These are phyloP conservation scores for Zonitis immaculata DNA, from an alignment of 2,888 invertebrate species.

Conservation along the genomic window DNA sequence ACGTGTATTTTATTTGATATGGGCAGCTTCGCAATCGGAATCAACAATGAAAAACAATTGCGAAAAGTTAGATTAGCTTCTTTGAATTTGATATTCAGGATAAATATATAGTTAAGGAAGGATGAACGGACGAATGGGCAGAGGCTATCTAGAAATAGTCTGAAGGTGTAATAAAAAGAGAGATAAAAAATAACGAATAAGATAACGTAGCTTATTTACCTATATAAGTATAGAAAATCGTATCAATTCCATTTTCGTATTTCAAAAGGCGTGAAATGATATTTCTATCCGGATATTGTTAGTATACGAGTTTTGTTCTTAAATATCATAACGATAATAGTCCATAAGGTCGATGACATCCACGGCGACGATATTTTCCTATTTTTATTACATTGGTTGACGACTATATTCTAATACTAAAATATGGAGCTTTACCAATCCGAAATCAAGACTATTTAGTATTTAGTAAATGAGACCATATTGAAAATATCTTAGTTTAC, in stretches of 20 bases:
- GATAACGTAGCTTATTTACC: constrained; percentile 15
- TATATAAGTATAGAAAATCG: constrained; percentile 14
- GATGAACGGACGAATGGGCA: too few species aligned
- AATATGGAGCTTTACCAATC: too few species aligned
- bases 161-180: constrained; percentile 6
- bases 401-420: neutral
- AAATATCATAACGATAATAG: neutral
- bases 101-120: too few species aligned
- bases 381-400: constrained; percentile 3
- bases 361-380: neutral
- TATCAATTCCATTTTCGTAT: constrained; percentile 9
- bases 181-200: constrained; percentile 1
- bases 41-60: constrained; percentile 23
- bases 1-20: constrained; percentile 7
- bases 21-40: constrained; percentile 14
- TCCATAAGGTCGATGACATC: constrained; percentile 1
- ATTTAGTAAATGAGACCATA: too few species aligned
- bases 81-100: constrained; percentile 21
- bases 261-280: constrained; percentile 8
- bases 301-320: constrained; percentile 3
- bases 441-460: too few species aligned
- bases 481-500: too few species aligned
- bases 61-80: constrained; percentile 20
- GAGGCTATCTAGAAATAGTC: constrained; percentile 10
- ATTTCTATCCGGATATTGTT: constrained; percentile 2